Base-by-base conservation (phyloP, 2,888 invertebrate species). In the Ganaspis brasiliensis region DNA sequence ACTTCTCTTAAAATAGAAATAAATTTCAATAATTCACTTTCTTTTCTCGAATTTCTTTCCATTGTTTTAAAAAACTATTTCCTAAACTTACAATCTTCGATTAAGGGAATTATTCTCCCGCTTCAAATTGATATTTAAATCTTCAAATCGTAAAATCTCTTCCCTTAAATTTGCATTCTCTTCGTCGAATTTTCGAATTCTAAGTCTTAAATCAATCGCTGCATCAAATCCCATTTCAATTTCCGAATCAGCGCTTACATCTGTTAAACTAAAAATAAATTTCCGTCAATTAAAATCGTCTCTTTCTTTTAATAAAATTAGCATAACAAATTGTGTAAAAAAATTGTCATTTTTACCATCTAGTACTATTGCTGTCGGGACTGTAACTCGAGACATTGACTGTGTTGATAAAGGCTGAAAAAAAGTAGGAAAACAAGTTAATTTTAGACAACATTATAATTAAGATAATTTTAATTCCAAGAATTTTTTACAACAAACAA, bases 181-280 rank as follows among this genome's bases (percentile, higher is more conserved):
- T 63, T 86, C 85, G 71, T 84, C 84, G 67, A 78, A 83, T 26
- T 81, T 81, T 52, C 83, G 83, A 40, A 87, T 79, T 21, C 81
- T 82, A 67, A 82, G 74, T 55, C 84, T 76, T 26, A 86, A 79
- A 70, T 86, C 84, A 37, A 82, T 67, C 10, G 72, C 76, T 40
- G 76, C 72, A 45, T 79, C 78, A 4, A 67, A 72, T 63, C 72
- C 73, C 9, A 57, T 59, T 52, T 81, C 79, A 10, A 74, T 75
- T 26, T 75, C 76, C 2, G 81, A 80, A 40, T 80, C 79, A 14
- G 72, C 61, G 45, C 71, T 77, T 35, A 75, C 73, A 63, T 81
- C 81, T 71, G 72, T 75, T 59, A 56, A 71, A 19, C 77, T 78
- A 14, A 37, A 52, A 24, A 16, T 9, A 31, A 57, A 52, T 40